These are phyloP conservation scores for Camponotus floridanus DNA, from an alignment of 1,140 invertebrate genomes.

Conservation along the genomic window DNA sequence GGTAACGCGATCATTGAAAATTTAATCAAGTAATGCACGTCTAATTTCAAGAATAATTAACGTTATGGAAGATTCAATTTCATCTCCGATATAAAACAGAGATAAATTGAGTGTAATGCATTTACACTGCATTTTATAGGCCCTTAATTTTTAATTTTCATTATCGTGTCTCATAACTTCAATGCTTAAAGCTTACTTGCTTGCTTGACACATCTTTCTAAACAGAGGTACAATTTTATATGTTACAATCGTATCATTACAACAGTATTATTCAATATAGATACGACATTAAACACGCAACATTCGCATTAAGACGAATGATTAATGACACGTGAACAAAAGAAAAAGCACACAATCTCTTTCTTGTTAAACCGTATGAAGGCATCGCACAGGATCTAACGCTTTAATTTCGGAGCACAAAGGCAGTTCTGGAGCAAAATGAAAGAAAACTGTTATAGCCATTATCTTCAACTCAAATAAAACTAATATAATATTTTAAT, in stretches of 20 bases:
- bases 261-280: neutral
- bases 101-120: constrained; percentile 36
- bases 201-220: constrained; percentile 10
- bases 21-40: constrained; percentile 55
- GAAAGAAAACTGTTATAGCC: neutral
- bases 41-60: constrained; percentile 52
- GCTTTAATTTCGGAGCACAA: constrained; percentile 33
- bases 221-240: neutral
- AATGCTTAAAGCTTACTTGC: neutral
- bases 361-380: constrained; percentile 18
- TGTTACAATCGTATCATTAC: neutral
- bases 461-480: neutral
- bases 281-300: constrained; percentile 38
- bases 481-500: neutral
- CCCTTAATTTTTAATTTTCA: constrained; percentile 55
- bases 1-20: constrained; percentile 44
- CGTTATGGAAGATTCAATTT: constrained; percentile 52
- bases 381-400: constrained; percentile 10
- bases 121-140: constrained; percentile 31
- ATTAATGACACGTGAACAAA: constrained; percentile 47
- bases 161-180: constrained; percentile 37
- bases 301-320: constrained; percentile 30
- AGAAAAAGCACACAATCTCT: constrained; percentile 32
- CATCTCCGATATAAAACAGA: constrained; percentile 32
- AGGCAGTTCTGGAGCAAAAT: neutral